Base-by-base conservation (phyloP, 2,113 vertebrate genomes). In the Dicentrarchus labrax region DNA sequence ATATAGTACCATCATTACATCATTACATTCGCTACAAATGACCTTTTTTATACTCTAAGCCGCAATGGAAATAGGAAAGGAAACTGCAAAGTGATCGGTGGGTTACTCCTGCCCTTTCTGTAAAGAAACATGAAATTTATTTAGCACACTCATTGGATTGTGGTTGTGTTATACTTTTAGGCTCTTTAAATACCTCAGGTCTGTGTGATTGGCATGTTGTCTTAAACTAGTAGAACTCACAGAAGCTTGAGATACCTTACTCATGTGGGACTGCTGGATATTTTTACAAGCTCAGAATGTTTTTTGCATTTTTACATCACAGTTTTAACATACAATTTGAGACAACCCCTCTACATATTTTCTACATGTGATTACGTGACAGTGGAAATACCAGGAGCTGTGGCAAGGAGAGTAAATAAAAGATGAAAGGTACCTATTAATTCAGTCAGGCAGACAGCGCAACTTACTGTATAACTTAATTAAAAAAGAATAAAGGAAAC, bases 401-500 rank as follows among this genome's bases (percentile, higher is more conserved):
- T 36, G 47, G 48, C 13, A 2, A 13, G 43, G 50, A 17, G 7
- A 7, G n/a, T 24, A 39, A 73, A 64, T 67, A 12, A 47, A 70
- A 78, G 62, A 86, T 76, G 66, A 81, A 85, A 79, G 76, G 36
- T 79, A 41, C 38, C n/a, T 9, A 12, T 19, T 62, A 11, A 48
- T 30, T 41, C 67, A 51, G 47, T 5, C 65, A 54, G 71, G 10
- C 81, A 24, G 30, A n/a, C 36, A 48, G 38, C 70, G 15, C 69
- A 68, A 57, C 53, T 60, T 48, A 71, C 48, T 60, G 12, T 77
- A 19, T 41, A 78, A 85, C 8, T 17, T 69, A 22, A 82, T 88
- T 84, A 62, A 47, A 62, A 64, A 68, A 48, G 16, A 50, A 88
- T 56, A 50, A 87, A 80, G 75, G 66, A 70, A 76, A 67, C 19